These are phyloP conservation scores for Ariopsis seemanni DNA, from an alignment of 2,113 vertebrate genomes.

Conservation along the genomic window DNA sequence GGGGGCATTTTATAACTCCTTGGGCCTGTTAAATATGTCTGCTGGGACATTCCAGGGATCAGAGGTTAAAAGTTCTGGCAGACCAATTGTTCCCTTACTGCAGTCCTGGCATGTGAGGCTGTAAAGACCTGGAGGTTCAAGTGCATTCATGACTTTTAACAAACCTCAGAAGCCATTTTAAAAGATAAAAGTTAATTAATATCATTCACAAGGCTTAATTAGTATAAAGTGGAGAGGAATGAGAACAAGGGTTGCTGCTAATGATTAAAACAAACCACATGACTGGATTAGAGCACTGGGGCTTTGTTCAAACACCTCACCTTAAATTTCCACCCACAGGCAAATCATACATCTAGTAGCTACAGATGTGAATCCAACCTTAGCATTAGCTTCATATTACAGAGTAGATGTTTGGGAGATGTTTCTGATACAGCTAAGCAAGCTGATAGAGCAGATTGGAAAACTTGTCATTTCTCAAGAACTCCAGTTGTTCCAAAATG, in stretches of 20 bases:
- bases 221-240: constrained; percentile 21
- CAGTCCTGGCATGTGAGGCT: not conserved
- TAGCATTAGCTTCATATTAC: not conserved
- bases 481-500: not conserved
- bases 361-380: constrained; percentile 19
- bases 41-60: constrained; percentile 52
- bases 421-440: not conserved
- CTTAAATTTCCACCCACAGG: constrained; percentile 39
- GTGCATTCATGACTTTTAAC: not conserved
- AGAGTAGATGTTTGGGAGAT: not conserved
- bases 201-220: constrained; percentile 9
- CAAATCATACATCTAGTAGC: constrained; percentile 41
- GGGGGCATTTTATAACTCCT: constrained; percentile 45
- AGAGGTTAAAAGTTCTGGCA: constrained; percentile 52
- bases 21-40: constrained; percentile 14
- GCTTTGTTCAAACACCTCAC: constrained; percentile 40
- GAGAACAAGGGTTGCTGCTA: constrained; percentile 12
- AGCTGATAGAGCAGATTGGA: not conserved
- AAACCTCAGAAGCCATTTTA: not conserved
- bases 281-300: not conserved
- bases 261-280: constrained; percentile 39
- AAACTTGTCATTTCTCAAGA: not conserved
- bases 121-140: not conserved
- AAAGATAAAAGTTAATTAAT: not conserved
- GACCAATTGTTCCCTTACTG: constrained; percentile 3